A percentile compares a stretch with the other conserved stretches of the same genome.
These are phyloP conservation scores for Trichopria drosophilae DNA, from an alignment of 2,888 invertebrate genomes.

Conservation along the genomic window DNA sequence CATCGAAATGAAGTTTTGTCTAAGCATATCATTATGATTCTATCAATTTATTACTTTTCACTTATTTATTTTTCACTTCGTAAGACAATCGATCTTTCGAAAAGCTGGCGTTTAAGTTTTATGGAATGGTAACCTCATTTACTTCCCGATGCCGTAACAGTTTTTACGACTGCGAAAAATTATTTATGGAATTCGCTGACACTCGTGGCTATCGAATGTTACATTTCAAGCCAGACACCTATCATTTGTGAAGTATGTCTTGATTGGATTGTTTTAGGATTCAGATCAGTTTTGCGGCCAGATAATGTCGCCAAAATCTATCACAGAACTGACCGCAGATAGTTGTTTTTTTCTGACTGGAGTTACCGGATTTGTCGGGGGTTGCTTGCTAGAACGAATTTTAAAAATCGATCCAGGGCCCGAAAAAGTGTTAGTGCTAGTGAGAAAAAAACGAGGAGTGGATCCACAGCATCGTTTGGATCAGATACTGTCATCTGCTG, in stretches of 20 bases:
- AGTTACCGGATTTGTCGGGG: constrained; percentile 43
- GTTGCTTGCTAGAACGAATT: constrained; percentile 39
- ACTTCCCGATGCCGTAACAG: too few species aligned
- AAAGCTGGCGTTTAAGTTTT: too few species aligned
- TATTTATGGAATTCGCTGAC: too few species aligned
- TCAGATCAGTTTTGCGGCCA: not conserved
- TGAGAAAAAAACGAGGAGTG: constrained; percentile 34
- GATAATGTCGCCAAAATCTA: constrained; percentile 18
- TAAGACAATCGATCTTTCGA: too few species aligned
- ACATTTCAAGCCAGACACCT: too few species aligned
- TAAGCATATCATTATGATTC: too few species aligned
- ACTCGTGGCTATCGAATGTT: too few species aligned
- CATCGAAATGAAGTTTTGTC: too few species aligned
- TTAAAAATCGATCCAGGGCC: constrained; percentile 39
- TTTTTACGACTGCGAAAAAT: too few species aligned
- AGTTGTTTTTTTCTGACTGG: constrained; percentile 38
- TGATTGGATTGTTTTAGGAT: not conserved
- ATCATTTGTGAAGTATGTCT: not conserved
- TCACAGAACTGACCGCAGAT: constrained; percentile 26
- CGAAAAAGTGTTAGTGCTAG: constrained; percentile 35
- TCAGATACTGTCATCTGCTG: constrained; percentile 37
- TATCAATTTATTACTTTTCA: too few species aligned
- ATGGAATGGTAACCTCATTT: too few species aligned
- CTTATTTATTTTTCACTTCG: too few species aligned
- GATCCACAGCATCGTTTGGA: constrained; percentile 35